Evolutionary conservation across 2,113 vertebrate genomes (phyloP), one percentile per base, ranked within the genome.

Genomic region (Myiagra hebetior): DNA sequence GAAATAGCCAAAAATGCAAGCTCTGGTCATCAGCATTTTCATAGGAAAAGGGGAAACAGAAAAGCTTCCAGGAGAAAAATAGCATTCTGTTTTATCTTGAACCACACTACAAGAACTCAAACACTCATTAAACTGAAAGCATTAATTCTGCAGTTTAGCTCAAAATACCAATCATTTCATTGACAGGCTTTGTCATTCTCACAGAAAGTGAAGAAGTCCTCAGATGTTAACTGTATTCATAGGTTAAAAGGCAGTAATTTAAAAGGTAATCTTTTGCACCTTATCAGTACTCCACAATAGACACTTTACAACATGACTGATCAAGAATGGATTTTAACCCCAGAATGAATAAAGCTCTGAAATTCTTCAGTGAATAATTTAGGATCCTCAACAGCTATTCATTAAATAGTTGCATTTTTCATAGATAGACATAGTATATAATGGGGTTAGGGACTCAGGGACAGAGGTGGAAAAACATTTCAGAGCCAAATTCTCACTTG

Each of bases 241-340:
- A 93, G 57, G 63, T 92, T 85, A 91, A 64, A 95, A 56, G n/a
- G 31, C 18, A 93, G 55, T 76, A 85, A 96, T 89, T 94, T 72
- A 65, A 95, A 95, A 84, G 24, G 26, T 33, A 85, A 94, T 95
- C 65, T 72, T 91, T 91, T 85, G 47, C 18, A 84, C 75, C 16
- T 96, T 92, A 84, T 93, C 37, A 74, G 57, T 21, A 86, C 31
- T 82, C 76, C 33, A 95, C 52, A 88, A 94, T 13, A 57, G 79
- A 87, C 77, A 28, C 37, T 94, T 92, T 91, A 84, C 73, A 70
- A 85, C 23, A 67, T 75, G 49, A 24, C 50, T 89, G 82, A 76
- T 86, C 52, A 46, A 47, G 89, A 94, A 33, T 35, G 28, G 57
- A 78, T 95, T 93, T 89, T 85, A 92, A 87, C 57, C 44, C 70